Percentiles rank a stretch among this genome's conserved stretches.
Evolutionary conservation across 2,113 vertebrate genomes (phyloP).

Genomic region (Neofelis nebulosa): DNA sequence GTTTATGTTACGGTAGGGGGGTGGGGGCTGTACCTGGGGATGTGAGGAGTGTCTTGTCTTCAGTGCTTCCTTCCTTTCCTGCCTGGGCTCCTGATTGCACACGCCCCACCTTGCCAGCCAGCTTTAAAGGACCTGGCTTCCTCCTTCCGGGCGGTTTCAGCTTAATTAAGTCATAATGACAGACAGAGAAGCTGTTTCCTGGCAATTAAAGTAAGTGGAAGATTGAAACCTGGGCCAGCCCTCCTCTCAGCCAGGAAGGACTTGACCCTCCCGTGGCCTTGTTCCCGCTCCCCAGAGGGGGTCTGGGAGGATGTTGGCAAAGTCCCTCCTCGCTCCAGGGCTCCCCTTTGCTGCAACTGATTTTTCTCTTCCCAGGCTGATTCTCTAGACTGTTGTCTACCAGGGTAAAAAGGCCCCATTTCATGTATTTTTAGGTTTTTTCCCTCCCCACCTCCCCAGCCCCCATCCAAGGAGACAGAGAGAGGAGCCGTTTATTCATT

Average conservation of each 20-base stretch:
- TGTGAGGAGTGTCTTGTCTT: neutral
- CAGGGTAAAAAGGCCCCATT: neutral
- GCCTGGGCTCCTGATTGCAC: rapidly evolving
- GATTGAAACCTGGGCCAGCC: neutral
- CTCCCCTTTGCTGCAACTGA: neutral
- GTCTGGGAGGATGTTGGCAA: neutral
- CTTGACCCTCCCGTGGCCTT: rapidly evolving
- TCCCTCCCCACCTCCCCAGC: rapidly evolving
- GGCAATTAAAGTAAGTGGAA: slow-evolving; percentile 33
- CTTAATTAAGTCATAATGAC: neutral
- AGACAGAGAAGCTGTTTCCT: slow-evolving; percentile 18
- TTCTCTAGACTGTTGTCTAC: neutral
- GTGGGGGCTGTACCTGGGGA: neutral
- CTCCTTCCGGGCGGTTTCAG: neutral
- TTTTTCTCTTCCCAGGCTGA: neutral
- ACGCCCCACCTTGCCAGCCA: neutral
- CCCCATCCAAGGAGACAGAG: neutral
- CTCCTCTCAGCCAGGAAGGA: neutral
- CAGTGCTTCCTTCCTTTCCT: neutral
- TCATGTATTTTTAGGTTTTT: neutral
- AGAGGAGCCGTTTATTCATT: neutral
- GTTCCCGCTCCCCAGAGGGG: no score
- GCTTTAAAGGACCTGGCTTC: neutral
- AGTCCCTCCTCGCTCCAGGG: no score
- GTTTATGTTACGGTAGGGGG: neutral